Evolutionary conservation across 2,888 invertebrate species (phyloP).

Genomic region (Myopa testacea): DNA sequence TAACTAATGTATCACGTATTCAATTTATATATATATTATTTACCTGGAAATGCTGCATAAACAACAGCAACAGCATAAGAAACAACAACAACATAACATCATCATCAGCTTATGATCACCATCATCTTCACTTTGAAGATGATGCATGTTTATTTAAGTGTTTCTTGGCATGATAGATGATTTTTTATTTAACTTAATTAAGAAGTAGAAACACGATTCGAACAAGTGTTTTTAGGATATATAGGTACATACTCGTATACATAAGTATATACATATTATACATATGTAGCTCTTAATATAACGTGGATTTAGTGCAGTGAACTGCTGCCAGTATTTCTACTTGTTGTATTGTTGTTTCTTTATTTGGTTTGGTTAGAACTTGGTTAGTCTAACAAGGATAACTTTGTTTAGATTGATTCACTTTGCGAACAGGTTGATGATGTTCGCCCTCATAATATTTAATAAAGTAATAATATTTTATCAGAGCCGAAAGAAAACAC

Average conservation of each 20-base stretch:
- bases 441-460: no score
- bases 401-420: no score
- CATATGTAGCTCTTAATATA: no score
- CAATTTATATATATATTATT: neutral
- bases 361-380: no score
- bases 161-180: constrained; percentile 11
- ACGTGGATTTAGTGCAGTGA: no score
- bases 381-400: no score
- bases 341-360: no score
- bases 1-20: neutral
- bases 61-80: neutral
- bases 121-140: constrained; percentile 18
- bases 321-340: no score
- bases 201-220: neutral
- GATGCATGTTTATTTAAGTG: constrained; percentile 36
- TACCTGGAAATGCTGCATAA: constrained; percentile 32
- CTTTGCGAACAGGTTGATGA: no score
- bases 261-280: neutral
- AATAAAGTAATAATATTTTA: no score
- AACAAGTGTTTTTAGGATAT: neutral
- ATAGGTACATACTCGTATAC: neutral
- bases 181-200: constrained; percentile 14
- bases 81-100: neutral
- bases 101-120: neutral
- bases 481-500: no score